A percentile compares a stretch with the other conserved stretches of the same genome.
Evolutionary conservation across 1,140 invertebrate species (phyloP).

Genomic region (Brachionus calyciflorus): DNA sequence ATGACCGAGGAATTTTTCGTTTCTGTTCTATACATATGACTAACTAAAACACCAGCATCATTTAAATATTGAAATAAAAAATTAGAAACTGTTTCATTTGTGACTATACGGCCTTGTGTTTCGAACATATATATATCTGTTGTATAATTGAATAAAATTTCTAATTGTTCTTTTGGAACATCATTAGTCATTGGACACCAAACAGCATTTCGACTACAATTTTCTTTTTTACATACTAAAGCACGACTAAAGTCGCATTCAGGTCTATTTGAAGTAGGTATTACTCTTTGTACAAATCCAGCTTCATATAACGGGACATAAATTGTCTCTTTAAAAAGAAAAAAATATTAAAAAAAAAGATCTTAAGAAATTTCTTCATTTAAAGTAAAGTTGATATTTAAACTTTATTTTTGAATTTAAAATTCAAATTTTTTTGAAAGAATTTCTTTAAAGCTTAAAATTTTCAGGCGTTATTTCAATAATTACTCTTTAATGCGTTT

Average conservation of each 20-base stretch:
- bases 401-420: too few species aligned
- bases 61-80: conserved; percentile 44
- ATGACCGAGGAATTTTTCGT: background rate
- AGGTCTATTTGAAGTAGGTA: conserved; percentile 24
- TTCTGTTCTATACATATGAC: conserved; percentile 30
- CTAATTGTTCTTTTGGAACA: conserved; percentile 35
- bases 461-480: too few species aligned
- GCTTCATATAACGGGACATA: conserved; percentile 41
- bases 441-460: too few species aligned
- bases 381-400: too few species aligned
- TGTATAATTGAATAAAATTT: conserved; percentile 43
- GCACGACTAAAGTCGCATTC: conserved; percentile 40
- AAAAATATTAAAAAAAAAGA: too few species aligned
- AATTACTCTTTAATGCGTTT: too few species aligned
- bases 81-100: conserved; percentile 32
- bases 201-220: conserved; percentile 13
- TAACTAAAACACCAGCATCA: conserved; percentile 21
- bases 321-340: conserved; percentile 19
- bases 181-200: conserved; percentile 44
- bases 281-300: conserved; percentile 41
- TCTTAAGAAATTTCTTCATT: too few species aligned
- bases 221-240: conserved; percentile 33
- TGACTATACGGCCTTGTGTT: background rate
- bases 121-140: conserved; percentile 45
- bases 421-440: background rate